These are phyloP conservation scores for Parthenolecanium corni DNA, from an alignment of 2,888 invertebrate genomes.

Conservation along the genomic window DNA sequence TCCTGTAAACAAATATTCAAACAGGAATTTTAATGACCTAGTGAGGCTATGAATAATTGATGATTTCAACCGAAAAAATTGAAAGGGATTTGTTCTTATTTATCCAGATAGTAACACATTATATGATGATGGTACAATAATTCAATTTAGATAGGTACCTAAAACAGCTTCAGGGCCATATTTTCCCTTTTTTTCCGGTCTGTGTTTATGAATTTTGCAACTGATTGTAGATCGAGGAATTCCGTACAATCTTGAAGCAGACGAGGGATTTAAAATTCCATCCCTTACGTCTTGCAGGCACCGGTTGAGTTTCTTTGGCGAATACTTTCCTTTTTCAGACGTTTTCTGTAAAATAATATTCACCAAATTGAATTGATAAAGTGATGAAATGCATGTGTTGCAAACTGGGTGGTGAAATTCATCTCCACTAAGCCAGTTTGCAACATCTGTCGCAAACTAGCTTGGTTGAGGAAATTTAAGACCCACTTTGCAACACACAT, in stretches of 20 bases:
- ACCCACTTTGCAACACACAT: too few relatives aligned
- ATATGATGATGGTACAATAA: neutral
- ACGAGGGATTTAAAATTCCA: neutral
- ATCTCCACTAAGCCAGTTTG: too few relatives aligned
- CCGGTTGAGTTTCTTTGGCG: neutral
- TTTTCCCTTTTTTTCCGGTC: neutral
- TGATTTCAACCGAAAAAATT: too few relatives aligned
- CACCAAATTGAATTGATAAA: too few relatives aligned
- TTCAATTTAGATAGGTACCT: neutral
- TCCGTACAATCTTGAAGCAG: neutral
- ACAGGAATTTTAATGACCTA: constrained; percentile 15
- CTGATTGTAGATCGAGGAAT: neutral
- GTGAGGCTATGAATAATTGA: too few relatives aligned
- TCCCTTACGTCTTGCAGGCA: neutral
- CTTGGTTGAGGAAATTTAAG: too few relatives aligned
- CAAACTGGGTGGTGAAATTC: too few relatives aligned
- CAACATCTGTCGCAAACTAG: too few relatives aligned
- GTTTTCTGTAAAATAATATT: too few relatives aligned
- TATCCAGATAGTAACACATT: too few relatives aligned
- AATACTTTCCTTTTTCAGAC: constrained; percentile 1
- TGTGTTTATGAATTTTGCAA: neutral
- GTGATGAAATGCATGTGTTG: too few relatives aligned
- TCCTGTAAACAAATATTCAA: constrained; percentile 31
- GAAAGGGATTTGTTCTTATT: too few relatives aligned
- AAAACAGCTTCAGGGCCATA: constrained; percentile 4